Conservation (phyloP, 2,113 vertebrate genomes). For the Larimichthys polyactis region DNA sequence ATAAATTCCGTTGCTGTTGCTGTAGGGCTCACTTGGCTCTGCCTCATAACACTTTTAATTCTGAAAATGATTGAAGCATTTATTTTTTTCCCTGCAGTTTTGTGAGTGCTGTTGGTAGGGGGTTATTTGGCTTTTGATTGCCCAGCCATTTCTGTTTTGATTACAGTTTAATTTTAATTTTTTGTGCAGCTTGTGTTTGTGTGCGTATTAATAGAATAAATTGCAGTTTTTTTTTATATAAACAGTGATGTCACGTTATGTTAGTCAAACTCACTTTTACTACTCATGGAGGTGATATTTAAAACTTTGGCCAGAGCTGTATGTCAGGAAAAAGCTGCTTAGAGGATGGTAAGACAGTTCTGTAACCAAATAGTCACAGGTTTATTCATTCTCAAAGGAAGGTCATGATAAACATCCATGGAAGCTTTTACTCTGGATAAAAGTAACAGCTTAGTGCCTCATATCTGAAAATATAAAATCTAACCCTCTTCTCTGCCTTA, state of each 20-base stretch:
- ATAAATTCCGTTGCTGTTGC: not conserved
- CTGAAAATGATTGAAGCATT: constrained; percentile 11
- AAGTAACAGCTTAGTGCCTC: not conserved
- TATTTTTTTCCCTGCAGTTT: constrained; percentile 2
- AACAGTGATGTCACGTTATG: not conserved
- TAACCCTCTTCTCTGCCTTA: not conserved
- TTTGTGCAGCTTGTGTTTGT: constrained; percentile 3
- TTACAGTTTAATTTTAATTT: constrained; percentile 23
- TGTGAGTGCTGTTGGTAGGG: not conserved
- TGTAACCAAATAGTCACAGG: not conserved
- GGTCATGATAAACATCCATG: not conserved
- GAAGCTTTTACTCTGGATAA: not conserved
- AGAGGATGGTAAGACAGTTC: not conserved
- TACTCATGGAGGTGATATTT: not conserved
- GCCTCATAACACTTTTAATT: not conserved
- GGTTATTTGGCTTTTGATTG: constrained; percentile 24
- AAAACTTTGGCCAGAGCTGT: not conserved
- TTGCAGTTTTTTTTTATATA: not conserved
- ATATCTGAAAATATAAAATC: not conserved
- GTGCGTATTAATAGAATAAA: not conserved
- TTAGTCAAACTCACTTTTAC: not conserved
- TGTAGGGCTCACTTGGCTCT: not conserved
- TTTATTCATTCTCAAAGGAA: not conserved
- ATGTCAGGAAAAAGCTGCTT: no score
- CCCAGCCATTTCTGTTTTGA: constrained; percentile 15